These are phyloP conservation scores for Myotis daubentonii DNA, from an alignment of 2,797 vertebrate genomes.

Conservation along the genomic window DNA sequence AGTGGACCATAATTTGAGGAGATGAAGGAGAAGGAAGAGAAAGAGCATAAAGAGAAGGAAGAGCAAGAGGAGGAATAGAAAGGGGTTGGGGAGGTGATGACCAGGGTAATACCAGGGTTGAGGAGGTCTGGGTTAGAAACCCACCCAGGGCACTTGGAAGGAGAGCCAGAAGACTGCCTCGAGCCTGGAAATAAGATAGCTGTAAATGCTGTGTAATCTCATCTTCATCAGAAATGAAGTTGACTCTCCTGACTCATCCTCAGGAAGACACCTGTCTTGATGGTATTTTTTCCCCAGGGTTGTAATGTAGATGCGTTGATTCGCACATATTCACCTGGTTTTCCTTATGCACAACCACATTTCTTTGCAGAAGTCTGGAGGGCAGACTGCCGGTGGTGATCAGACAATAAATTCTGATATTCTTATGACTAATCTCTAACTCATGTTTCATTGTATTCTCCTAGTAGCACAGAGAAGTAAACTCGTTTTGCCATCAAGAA, in stretches of 20 bases:
- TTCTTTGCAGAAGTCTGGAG: background rate
- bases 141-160: background rate
- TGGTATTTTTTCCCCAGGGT: background rate
- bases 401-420: background rate
- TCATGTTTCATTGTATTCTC: background rate
- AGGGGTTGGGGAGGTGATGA: background rate
- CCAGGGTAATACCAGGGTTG: background rate
- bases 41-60: background rate
- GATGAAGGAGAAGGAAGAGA: background rate
- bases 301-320: background rate
- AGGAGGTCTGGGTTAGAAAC: background rate
- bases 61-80: background rate
- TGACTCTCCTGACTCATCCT: background rate
- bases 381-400: background rate
- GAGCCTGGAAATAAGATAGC: background rate
- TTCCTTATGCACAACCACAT: background rate
- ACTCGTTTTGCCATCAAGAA: constrained; percentile 11
- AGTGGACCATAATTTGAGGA: background rate
- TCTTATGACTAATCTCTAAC: background rate
- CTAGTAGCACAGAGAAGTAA: background rate
- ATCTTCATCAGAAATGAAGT: background rate
- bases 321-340: background rate
- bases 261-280: background rate
- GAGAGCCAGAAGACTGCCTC: background rate
- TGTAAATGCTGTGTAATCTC: background rate